These are phyloP conservation scores for Lepilemur septentrionalis DNA, from an alignment of 2,797 vertebrate species.

Conservation along the genomic window DNA sequence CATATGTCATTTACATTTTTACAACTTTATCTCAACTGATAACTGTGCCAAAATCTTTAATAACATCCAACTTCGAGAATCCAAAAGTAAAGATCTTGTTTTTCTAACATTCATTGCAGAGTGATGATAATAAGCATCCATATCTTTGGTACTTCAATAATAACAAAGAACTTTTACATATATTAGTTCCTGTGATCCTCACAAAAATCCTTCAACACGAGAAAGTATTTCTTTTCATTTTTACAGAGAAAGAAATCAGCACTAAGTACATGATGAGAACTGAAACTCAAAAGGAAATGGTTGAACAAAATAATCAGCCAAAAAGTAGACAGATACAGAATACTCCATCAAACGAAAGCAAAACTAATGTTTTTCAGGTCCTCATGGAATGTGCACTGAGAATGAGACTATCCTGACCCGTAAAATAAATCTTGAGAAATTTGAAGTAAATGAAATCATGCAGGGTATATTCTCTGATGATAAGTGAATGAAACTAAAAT, in stretches of 20 bases:
- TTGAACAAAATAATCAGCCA: not conserved
- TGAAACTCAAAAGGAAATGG: not conserved
- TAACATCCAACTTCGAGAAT: not conserved
- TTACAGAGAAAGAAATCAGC: not conserved
- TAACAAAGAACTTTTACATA: not conserved
- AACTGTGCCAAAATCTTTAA: not conserved
- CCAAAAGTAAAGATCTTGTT: not conserved
- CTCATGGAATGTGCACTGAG: not conserved
- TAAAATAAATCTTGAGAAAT: not conserved
- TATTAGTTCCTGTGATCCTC: not conserved
- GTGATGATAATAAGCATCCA: not conserved
- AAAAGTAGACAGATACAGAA: not conserved
- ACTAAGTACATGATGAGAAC: not conserved
- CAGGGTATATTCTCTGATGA: not conserved
- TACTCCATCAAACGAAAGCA: not conserved
- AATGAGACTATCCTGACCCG: not conserved
- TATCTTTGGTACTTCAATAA: not conserved
- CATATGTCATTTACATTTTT: not conserved
- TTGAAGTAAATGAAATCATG: not conserved
- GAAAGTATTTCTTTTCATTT: not conserved
- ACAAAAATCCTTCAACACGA: not conserved
- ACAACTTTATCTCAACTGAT: not conserved
- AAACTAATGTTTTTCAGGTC: not conserved
- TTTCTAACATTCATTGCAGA: not conserved
- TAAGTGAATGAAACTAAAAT: not conserved